Evolutionary conservation across 2,888 invertebrate genomes (phyloP).

Genomic region (Drosophila rubida): DNA sequence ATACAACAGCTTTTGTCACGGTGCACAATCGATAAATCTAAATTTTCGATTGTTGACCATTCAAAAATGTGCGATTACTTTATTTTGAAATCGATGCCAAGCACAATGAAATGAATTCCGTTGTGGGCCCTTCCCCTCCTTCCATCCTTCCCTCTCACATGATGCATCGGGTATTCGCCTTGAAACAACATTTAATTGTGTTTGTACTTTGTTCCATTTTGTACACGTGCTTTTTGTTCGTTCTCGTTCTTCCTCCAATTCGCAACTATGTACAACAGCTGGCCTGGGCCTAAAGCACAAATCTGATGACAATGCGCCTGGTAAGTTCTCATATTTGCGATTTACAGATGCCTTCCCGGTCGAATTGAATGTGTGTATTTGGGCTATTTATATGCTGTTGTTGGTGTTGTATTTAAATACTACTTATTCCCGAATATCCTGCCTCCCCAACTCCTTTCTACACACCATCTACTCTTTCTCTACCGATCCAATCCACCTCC

Average conservation of each 20-base stretch:
- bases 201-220: slow-evolving; percentile 48
- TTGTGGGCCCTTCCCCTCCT: not conserved
- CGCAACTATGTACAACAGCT: slow-evolving; percentile 57
- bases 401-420: slow-evolving; percentile 22
- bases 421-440: not conserved
- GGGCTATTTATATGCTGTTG: slow-evolving; percentile 10
- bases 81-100: slow-evolving; percentile 25
- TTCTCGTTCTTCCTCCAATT: slow-evolving; percentile 32
- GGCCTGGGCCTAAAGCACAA: slow-evolving; percentile 83
- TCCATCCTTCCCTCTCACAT: not conserved
- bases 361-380: not conserved
- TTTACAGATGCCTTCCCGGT: not conserved
- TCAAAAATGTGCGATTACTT: not conserved
- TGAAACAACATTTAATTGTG: slow-evolving; percentile 42
- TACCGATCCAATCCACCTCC: slow-evolving; percentile 1
- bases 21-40: not conserved
- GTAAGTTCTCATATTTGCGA: slow-evolving; percentile 39
- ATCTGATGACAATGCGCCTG: slow-evolving; percentile 59
- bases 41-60: too few relatives aligned
- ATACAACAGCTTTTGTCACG: not conserved
- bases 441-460: not conserved
- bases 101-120: too few relatives aligned
- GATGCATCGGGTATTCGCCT: slow-evolving; percentile 4
- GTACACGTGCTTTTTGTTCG: slow-evolving; percentile 44
- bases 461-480: not conserved